Evolutionary conservation across 2,888 invertebrate genomes (phyloP), one percentile per base, ranked within the genome.

Genomic region (Parnassius apollo): DNA sequence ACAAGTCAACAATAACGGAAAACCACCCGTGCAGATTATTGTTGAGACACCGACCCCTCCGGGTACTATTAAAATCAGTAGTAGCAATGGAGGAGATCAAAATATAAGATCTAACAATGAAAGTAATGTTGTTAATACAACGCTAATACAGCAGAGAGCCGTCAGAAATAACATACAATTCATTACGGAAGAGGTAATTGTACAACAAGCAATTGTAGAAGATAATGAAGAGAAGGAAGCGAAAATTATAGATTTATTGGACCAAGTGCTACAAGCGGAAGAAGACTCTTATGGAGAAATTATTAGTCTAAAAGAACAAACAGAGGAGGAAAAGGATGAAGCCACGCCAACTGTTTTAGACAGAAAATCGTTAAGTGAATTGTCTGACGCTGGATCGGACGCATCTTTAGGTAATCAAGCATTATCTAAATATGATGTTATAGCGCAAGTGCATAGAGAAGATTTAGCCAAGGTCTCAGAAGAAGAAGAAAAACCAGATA

Each of bases 401-500:
- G 87, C 84, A 76, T 91, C 91, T 56, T 71, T 85, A 68, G 82
- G 85, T 80, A 85, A 77, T 81, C 86, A 83, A 73, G 85, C 77
- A 51, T 83, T 89, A 83, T 88, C 91, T 71, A 91, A 92, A 82
- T 93, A 93, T 77, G 92, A 92, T 81, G 93, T 93, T 35, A 86
- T 93, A 71, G 93, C 89, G 64, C 91, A 92, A 81, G 92, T 93
- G 12, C 93, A 93, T 71, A 88, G 93, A 77, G 93, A 93, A 76
- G 93, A 93, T 80, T 80, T 91, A 61, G 83, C 88, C 0, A 89
- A 75, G 74, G 75, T 91, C 7, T 79, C 74, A 11, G 89, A 90
- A 71, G 88, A 88, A 71, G 88, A 88, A 62, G 88, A 90, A 69
- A 80, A 73, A 71, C 68, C 67, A 35, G 79, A 79, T 0, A 74